phyloP scores from a whole-genome alignment of 2,113 vertebrate genomes.

The Chunga burmeisteri region DNA sequence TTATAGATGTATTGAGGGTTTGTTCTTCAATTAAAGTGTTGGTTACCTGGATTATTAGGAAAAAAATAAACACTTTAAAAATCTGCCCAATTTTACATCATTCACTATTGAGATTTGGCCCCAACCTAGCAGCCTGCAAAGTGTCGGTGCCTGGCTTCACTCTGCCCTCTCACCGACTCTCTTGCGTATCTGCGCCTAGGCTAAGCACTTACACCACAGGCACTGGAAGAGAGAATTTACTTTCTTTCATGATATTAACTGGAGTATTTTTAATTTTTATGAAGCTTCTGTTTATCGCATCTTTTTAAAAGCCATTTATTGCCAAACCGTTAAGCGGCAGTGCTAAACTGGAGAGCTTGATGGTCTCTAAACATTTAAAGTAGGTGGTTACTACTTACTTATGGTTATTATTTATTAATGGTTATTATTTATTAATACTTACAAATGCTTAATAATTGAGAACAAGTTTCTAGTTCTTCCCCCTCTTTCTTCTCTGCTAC shows the following conservation, averaged over 20 bases:
- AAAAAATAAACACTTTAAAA: neutral
- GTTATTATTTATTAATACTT: neutral
- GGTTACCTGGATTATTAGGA: neutral
- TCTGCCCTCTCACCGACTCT: neutral
- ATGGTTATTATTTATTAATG: neutral
- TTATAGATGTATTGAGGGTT: neutral
- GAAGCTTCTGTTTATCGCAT: neutral
- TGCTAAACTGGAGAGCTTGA: neutral
- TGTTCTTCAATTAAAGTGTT: neutral
- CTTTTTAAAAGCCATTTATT: neutral
- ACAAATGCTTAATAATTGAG: neutral
- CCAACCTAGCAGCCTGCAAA: fast-evolving
- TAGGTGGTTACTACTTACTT: neutral
- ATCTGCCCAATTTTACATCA: neutral
- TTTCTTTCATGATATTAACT: neutral
- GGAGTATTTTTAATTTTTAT: neutral
- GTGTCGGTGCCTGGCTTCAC: fast-evolving
- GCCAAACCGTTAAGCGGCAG: neutral
- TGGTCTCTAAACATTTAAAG: neutral
- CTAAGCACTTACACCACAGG: neutral
- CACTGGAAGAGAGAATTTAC: neutral
- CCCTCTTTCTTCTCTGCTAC: neutral
- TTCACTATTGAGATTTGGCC: neutral
- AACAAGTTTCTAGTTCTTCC: neutral
- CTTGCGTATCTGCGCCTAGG: fast-evolving